Percentiles rank a stretch among this genome's conserved stretches.
Evolutionary conservation across 1,140 invertebrate species (phyloP).

Genomic region (Drosophila bipectinata): DNA sequence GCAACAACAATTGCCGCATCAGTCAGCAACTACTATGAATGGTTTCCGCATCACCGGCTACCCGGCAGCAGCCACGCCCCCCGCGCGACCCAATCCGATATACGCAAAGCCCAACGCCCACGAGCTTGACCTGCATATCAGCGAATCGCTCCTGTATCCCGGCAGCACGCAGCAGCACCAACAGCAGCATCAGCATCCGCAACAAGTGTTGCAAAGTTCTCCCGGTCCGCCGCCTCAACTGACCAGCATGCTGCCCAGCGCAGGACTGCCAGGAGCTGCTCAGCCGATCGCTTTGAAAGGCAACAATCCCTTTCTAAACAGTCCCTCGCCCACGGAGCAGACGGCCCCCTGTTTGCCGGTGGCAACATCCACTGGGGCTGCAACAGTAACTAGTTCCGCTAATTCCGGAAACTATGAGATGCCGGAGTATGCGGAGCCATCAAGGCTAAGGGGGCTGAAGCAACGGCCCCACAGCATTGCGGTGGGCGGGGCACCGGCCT

Average conservation of each 20-base stretch:
- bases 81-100: conserved; percentile 52
- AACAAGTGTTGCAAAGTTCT: conserved; percentile 56
- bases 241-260: conserved; percentile 63
- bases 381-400: conserved; percentile 19
- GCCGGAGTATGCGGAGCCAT: conserved; percentile 79
- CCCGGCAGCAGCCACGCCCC: conserved; percentile 71
- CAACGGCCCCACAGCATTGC: conserved; percentile 80
- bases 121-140: conserved; percentile 74
- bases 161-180: conserved; percentile 59
- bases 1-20: conserved; percentile 32
- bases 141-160: conserved; percentile 68
- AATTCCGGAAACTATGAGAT: conserved; percentile 62
- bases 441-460: conserved; percentile 70
- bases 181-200: conserved; percentile 41
- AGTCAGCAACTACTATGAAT: conserved; percentile 61
- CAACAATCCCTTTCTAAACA: conserved; percentile 80
- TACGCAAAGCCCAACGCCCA: conserved; percentile 65
- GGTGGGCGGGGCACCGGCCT: conserved; percentile 49
- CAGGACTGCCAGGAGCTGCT: conserved; percentile 64
- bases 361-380: conserved; percentile 2
- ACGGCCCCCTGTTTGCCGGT: conserved; percentile 23
- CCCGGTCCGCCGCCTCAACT: conserved; percentile 71
- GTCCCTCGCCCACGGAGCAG: conserved; percentile 72
- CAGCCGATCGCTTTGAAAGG: conserved; percentile 77
- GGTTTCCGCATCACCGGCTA: conserved; percentile 81